A percentile compares a stretch with the other conserved stretches of the same genome.
These are phyloP conservation scores for Lamproptera curius DNA, from an alignment of 2,888 invertebrate genomes.

Conservation along the genomic window DNA sequence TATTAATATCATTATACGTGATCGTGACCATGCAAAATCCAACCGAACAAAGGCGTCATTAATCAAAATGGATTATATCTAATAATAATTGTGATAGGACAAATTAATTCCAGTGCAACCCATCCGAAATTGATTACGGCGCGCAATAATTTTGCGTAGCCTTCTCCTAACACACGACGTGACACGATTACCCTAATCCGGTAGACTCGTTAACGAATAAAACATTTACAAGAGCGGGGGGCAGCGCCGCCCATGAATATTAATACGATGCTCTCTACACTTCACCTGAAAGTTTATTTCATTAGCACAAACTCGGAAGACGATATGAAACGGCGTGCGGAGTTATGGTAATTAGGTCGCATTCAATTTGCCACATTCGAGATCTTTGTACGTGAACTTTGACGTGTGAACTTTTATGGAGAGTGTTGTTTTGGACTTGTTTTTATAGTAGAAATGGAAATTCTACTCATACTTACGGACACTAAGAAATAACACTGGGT, in stretches of 20 bases:
- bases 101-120: constrained; percentile 17
- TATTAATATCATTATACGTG: too few relatives aligned
- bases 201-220: constrained; percentile 73
- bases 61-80: background rate
- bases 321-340: constrained; percentile 33
- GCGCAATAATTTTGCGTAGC: constrained; percentile 63
- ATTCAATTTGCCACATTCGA: too few relatives aligned
- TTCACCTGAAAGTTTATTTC: constrained; percentile 72
- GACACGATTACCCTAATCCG: constrained; percentile 72
- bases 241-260: constrained; percentile 63
- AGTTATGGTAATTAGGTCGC: background rate
- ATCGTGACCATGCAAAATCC: too few relatives aligned
- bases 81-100: background rate
- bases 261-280: constrained; percentile 59
- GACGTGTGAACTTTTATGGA: too few relatives aligned
- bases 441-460: too few relatives aligned
- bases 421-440: too few relatives aligned
- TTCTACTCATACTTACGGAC: too few relatives aligned
- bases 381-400: too few relatives aligned
- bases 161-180: constrained; percentile 61
- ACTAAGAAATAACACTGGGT: too few relatives aligned
- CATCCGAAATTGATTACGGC: constrained; percentile 56
- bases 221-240: constrained; percentile 70
- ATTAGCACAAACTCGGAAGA: constrained; percentile 49
- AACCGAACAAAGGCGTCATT: too few relatives aligned